Evolutionary conservation across 2,888 invertebrate species (phyloP), one percentile per base, ranked within the genome.

Genomic region (Troides oblongomaculatus): DNA sequence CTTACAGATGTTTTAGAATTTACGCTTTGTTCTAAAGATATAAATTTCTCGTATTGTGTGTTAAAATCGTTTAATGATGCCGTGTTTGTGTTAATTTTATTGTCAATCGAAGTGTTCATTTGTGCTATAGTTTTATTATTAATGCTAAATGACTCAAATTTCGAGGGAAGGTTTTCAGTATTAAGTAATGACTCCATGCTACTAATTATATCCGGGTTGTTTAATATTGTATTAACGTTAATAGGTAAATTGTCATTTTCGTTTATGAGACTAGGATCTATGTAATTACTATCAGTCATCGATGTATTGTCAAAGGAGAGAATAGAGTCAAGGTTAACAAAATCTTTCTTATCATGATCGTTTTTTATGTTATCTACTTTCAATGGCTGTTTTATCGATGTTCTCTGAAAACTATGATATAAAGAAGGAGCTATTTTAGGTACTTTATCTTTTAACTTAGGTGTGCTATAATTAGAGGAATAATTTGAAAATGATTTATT

Each of bases 201-300:
- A 77, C 93, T 93, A 62, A 93, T 89, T 39, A 93, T 91, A 72
- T 92, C 93, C 23, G 93, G 92, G 74, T 93, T 93, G 77, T 93
- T 90, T 74, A 92, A 78, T 75, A 93, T 88, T 39, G 90, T 93
- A 74, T 90, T 92, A 23, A 93, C 92, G 77, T 92, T 93, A 56
- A 95, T 94, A 23, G 95, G 93, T 64, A 95, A 88, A 87, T 95
- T 95, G 83, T 95, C 95, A 82, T 94, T 94, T 86, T 94, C 94
- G 83, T 96, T 95, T 70, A 95, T 95, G 70, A 95, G 89, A 76
- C 93, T 88, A 43, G 94, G 94, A 81, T 94, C 94, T 72, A 94
- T 92, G 72, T 92, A 92, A 46, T 67, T 91, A 80, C 92, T 92
- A 77, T 92, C 94, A 36, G 91, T 88, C 85, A 91, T 88, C 50